Percentiles rank a stretch among this genome's conserved stretches.
Evolutionary conservation across 2,888 invertebrate genomes (phyloP).

Genomic region (Leptopterna dolabrata): DNA sequence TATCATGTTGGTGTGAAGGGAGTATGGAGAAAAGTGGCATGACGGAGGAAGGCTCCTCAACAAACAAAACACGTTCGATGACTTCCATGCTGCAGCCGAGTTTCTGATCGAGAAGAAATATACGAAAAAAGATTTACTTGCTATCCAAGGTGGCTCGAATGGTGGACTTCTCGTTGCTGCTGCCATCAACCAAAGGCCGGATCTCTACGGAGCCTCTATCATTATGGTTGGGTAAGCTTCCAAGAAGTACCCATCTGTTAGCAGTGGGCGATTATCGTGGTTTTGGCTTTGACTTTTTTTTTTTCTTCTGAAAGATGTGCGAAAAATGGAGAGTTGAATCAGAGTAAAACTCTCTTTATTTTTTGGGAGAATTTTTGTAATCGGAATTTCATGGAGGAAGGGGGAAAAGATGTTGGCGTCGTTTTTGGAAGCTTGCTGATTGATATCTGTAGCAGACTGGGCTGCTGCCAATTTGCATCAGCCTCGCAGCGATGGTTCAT

Average conservation of each 20-base stretch:
- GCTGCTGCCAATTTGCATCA: no score
- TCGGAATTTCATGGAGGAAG: no score
- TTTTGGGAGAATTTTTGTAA: no score
- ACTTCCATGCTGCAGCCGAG: slow-evolving; percentile 93
- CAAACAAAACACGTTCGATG: slow-evolving; percentile 98
- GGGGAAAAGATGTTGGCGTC: no score
- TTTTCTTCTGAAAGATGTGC: no score
- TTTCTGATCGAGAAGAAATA: slow-evolving; percentile 85
- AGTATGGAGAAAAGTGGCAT: slow-evolving; percentile 98
- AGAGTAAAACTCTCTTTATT: no score
- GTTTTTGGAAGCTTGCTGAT: no score
- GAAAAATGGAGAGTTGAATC: no score
- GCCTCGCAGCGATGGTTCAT: no score
- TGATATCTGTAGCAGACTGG: no score
- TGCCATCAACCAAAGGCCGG: slow-evolving; percentile 93
- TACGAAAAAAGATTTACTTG: slow-evolving; percentile 79
- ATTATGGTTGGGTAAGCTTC: slow-evolving; percentile 67
- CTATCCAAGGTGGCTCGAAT: slow-evolving; percentile 95
- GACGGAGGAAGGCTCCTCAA: slow-evolving; percentile 89
- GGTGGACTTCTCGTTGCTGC: slow-evolving; percentile 97
- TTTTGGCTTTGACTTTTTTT: no score
- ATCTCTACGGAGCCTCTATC: slow-evolving; percentile 91
- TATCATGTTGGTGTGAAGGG: slow-evolving; percentile 71
- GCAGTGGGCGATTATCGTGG: no score
- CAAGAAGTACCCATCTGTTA: not conserved